Conservation (phyloP, 2,113 vertebrate species). For the Terrapene triunguis region DNA sequence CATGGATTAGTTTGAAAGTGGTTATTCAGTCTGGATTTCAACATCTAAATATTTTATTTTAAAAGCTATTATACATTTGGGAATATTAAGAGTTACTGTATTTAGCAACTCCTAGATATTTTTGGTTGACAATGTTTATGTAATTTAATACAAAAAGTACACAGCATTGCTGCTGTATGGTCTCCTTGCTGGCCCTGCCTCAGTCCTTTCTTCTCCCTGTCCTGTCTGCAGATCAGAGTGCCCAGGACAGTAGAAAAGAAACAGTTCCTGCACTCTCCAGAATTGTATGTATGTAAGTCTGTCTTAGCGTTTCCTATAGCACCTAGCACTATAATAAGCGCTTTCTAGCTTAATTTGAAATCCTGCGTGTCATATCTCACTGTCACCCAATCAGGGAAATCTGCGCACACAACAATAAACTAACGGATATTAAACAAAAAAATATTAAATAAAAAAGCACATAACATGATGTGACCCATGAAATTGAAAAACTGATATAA, state of each 20-base stretch:
- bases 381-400: not conserved
- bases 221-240: too few relatives aligned
- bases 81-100: not conserved
- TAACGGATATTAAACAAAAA: not conserved
- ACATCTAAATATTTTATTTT: not conserved
- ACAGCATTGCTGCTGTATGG: not conserved
- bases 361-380: accelerated
- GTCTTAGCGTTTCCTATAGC: not conserved
- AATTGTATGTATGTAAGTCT: not conserved
- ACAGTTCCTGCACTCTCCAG: too few relatives aligned
- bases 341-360: not conserved
- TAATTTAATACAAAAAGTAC: not conserved
- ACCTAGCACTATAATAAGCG: not conserved
- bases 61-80: not conserved
- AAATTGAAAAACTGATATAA: not conserved
- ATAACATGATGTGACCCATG: not conserved
- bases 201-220: not conserved
- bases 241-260: too few relatives aligned
- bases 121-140: not conserved
- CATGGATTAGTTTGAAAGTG: not conserved
- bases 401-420: not conserved
- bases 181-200: not conserved
- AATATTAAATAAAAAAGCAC: not conserved
- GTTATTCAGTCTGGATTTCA: not conserved
- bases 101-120: not conserved